Conservation (phyloP, 2,797 vertebrate species). For the Urocyon cinereoargenteus region DNA sequence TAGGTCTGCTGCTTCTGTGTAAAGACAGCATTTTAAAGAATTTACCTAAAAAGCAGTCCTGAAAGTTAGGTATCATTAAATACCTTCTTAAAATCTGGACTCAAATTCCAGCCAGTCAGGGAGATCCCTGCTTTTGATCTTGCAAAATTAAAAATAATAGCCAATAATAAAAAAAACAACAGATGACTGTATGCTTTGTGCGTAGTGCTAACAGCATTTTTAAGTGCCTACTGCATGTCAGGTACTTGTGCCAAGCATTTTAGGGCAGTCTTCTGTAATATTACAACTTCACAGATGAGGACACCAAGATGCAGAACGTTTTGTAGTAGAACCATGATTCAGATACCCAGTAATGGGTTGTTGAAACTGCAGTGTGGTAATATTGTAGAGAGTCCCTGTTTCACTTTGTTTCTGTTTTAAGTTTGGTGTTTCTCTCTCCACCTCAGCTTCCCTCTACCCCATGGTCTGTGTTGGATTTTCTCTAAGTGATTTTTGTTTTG, state of each 20-base stretch:
- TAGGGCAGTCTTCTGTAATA: background rate
- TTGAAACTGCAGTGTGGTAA: background rate
- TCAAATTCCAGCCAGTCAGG: background rate
- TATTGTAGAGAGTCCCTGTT: background rate
- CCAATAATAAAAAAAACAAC: background rate
- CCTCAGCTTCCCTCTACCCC: background rate
- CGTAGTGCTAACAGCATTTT: background rate
- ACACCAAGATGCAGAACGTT: background rate
- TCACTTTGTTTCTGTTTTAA: background rate
- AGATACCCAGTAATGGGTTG: background rate
- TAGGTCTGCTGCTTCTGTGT: background rate
- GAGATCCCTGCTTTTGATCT: conserved; percentile 13
- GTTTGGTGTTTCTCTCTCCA: background rate
- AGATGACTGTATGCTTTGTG: background rate
- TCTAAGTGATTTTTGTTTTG: background rate
- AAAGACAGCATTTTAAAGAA: conserved; percentile 11
- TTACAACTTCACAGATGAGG: background rate
- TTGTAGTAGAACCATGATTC: conserved; percentile 2
- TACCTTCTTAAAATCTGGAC: background rate
- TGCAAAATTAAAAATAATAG: conserved; percentile 32
- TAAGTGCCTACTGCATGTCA: background rate
- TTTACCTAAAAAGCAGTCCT: background rate
- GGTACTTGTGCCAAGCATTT: background rate
- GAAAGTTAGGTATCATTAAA: conserved; percentile 18
- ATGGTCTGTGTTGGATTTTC: background rate